These are phyloP conservation scores for Eilema sororculum DNA, from an alignment of 2,888 invertebrate species.

Conservation along the genomic window DNA sequence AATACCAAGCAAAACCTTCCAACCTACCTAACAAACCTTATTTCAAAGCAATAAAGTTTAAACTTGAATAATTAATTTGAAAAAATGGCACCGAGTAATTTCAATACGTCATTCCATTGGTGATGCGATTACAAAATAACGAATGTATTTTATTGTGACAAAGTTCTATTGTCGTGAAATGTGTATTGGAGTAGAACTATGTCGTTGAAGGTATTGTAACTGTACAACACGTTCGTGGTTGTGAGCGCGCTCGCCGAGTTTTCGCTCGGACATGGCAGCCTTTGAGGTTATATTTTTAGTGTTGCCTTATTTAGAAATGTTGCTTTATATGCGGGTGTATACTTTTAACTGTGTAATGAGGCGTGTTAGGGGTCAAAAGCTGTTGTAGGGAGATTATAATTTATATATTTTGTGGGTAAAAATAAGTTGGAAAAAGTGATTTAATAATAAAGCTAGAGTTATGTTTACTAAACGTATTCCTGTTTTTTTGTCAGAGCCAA, in stretches of 20 bases:
- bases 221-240: slow-evolving; percentile 64
- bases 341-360: slow-evolving; percentile 43
- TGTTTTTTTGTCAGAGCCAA: too few species aligned
- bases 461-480: neutral
- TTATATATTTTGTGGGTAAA: neutral
- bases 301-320: slow-evolving; percentile 66
- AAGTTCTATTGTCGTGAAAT: slow-evolving; percentile 61
- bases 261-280: slow-evolving; percentile 75
- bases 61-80: slow-evolving; percentile 43
- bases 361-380: slow-evolving; percentile 32
- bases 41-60: slow-evolving; percentile 41
- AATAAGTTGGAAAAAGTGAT: neutral
- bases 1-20: slow-evolving; percentile 29
- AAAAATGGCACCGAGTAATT: slow-evolving; percentile 52
- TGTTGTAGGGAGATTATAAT: neutral
- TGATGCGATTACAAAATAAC: slow-evolving; percentile 59
- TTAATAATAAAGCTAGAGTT: neutral
- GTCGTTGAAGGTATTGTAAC: slow-evolving; percentile 55
- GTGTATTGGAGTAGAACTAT: slow-evolving; percentile 59
- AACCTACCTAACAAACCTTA: slow-evolving; percentile 45
- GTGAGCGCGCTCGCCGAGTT: slow-evolving; percentile 71
- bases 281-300: slow-evolving; percentile 79
- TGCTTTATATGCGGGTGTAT: slow-evolving; percentile 45
- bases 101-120: slow-evolving; percentile 52
- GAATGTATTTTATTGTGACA: slow-evolving; percentile 60